Evolutionary conservation across 2,113 vertebrate genomes (phyloP), one percentile per base, ranked within the genome.

Genomic region (Promerops cafer): DNA sequence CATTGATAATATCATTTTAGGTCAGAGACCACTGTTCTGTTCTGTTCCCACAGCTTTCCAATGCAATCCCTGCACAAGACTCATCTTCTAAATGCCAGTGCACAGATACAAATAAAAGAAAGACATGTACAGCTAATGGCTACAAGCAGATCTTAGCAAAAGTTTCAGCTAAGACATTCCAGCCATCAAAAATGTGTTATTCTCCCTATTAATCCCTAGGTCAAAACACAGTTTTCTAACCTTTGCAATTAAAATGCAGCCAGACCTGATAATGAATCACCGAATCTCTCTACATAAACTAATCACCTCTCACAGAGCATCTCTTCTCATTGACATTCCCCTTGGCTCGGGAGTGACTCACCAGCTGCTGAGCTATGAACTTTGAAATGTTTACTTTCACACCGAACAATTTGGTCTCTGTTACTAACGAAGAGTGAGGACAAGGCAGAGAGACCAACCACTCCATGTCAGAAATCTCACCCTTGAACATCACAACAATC

Each of bases 351-450:
- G 87, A 88, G 74, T 96, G 95, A 97, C 84, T 97, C 93, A 94
- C 84, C 84, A 93, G 89, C 91, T 95, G 66, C 90, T 85, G 78
- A 96, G 87, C 91, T 91, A 72, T 91, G 95, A 95, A 94, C 91
- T 87, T 93, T 79, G 84, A 95, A 90, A 91, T 89, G 84, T 96
- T 97, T 95, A 50, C 63, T 88, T 91, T 88, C 85, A 74, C 70
- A 69, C 49, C 30, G 42, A 63, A 61, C 40, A 35, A 30, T 88
- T 74, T 72, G 50, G 84, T 45, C 65, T 74, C 59, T 70, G 12
- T 23, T 72, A 14, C 39, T 54, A 91, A 87, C 11, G 42, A 90
- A 63, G 47, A 90, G 40, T 33, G 33, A 95, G 63, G 35, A 85
- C 39, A 24, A 90, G 60, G 10, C 66, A 69, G 52, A 9, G 60